Conservation (phyloP, 2,113 vertebrate species). For the Forbesichthys papilliferus region DNA sequence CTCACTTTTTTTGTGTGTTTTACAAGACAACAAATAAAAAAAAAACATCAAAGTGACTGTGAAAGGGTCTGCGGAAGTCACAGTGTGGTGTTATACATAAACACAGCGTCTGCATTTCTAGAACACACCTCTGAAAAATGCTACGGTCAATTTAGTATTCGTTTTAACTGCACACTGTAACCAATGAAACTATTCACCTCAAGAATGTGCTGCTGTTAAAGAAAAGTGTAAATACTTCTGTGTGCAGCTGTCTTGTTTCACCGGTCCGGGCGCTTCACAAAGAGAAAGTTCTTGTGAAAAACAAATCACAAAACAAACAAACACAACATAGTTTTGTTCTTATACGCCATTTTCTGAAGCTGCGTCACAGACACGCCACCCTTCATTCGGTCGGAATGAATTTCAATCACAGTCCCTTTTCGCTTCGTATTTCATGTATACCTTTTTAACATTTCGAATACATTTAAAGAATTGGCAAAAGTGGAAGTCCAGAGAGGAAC, state of each 20-base stretch:
- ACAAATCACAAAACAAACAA: slow-evolving; percentile 69
- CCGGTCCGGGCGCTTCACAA: slow-evolving; percentile 66
- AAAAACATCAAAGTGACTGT: slow-evolving; percentile 73
- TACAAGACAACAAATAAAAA: slow-evolving; percentile 75
- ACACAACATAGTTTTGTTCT: slow-evolving; percentile 62
- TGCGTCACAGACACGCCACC: slow-evolving; percentile 58
- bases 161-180: slow-evolving; percentile 32
- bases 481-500: slow-evolving; percentile 61
- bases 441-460: slow-evolving; percentile 70
- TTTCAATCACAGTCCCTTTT: slow-evolving; percentile 64
- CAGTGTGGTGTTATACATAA: slow-evolving; percentile 71
- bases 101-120: slow-evolving; percentile 60
- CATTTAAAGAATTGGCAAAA: slow-evolving; percentile 60
- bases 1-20: slow-evolving; percentile 60
- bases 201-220: slow-evolving; percentile 24
- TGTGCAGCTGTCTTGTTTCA: slow-evolving; percentile 63
- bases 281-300: slow-evolving; percentile 59
- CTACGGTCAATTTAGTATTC: slow-evolving; percentile 60
- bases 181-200: slow-evolving; percentile 16
- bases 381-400: slow-evolving; percentile 63
- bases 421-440: slow-evolving; percentile 66
- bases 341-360: slow-evolving; percentile 63
- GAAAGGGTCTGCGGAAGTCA: slow-evolving; percentile 71
- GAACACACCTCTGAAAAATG: slow-evolving; percentile 56
- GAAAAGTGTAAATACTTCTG: slow-evolving; percentile 52